Conservation (phyloP, 2,113 vertebrate genomes). For the Aplodontia rufa region DNA sequence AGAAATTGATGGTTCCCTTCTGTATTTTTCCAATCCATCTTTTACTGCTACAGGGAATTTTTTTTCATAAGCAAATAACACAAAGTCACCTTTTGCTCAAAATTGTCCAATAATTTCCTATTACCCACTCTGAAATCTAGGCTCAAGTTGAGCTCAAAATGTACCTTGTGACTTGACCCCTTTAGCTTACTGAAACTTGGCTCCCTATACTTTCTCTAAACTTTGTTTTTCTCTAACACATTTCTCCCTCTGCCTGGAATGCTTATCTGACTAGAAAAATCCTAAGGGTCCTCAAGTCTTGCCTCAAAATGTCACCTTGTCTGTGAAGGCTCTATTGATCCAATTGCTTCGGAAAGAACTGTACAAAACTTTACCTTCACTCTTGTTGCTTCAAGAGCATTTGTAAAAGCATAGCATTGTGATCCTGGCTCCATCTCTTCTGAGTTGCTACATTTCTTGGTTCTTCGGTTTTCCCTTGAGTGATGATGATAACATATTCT, state of each 20-base stretch:
- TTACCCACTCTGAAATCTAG: neutral
- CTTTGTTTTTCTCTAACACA: neutral
- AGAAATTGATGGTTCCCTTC: neutral
- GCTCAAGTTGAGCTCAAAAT: neutral
- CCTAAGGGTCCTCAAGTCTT: neutral
- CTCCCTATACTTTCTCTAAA: neutral
- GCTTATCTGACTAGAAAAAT: neutral
- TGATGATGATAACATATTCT: neutral
- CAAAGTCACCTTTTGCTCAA: neutral
- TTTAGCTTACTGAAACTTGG: neutral
- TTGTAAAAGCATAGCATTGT: neutral
- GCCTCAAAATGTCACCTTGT: neutral
- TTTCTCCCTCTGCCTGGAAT: neutral
- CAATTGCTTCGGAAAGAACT: neutral
- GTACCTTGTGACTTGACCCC: neutral
- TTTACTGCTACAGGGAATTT: neutral
- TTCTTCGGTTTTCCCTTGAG: neutral
- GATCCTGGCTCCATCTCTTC: neutral
- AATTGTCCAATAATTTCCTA: neutral
- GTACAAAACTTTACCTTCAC: neutral
- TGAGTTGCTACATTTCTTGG: neutral
- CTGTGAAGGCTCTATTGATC: neutral
- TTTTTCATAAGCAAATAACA: neutral
- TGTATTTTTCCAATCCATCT: neutral
- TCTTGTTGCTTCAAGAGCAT: neutral